phyloP scores from a whole-genome alignment of 2,113 vertebrate species.

The Panthera leo region DNA sequence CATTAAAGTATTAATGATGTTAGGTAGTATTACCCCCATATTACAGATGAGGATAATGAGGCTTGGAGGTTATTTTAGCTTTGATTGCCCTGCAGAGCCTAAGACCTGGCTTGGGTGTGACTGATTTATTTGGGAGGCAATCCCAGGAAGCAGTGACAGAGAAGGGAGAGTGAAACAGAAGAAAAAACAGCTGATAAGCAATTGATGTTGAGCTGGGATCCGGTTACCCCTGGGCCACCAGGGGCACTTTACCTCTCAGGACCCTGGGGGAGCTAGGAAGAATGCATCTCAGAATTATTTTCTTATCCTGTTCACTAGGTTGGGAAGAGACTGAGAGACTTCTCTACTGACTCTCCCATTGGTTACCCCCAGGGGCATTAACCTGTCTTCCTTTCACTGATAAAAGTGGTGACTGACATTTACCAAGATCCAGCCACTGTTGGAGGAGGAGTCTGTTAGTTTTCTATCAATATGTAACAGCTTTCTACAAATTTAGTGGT shows the following conservation, averaged over 20 bases:
- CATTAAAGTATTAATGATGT: not conserved
- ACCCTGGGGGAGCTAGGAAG: not conserved
- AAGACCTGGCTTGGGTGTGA: not conserved
- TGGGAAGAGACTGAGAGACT: not conserved
- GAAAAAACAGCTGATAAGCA: not conserved
- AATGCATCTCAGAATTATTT: not conserved
- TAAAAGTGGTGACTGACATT: not conserved
- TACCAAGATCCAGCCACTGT: not conserved
- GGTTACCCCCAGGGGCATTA: not conserved
- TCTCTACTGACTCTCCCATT: not conserved
- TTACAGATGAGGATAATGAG: not conserved
- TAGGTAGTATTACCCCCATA: not conserved
- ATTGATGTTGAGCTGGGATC: not conserved
- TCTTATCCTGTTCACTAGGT: not conserved
- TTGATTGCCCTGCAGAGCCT: not conserved
- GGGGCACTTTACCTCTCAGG: not conserved
- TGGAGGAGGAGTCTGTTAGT: not conserved
- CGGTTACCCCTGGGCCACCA: not conserved
- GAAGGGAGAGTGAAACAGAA: not conserved
- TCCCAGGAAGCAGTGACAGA: not conserved
- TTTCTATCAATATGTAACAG: not conserved
- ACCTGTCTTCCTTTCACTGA: not conserved
- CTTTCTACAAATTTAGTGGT: not conserved
- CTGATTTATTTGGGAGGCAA: not conserved
- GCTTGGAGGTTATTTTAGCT: not conserved